phyloP scores from a whole-genome alignment of 2,113 vertebrate species.

The Pollachius pollachius region DNA sequence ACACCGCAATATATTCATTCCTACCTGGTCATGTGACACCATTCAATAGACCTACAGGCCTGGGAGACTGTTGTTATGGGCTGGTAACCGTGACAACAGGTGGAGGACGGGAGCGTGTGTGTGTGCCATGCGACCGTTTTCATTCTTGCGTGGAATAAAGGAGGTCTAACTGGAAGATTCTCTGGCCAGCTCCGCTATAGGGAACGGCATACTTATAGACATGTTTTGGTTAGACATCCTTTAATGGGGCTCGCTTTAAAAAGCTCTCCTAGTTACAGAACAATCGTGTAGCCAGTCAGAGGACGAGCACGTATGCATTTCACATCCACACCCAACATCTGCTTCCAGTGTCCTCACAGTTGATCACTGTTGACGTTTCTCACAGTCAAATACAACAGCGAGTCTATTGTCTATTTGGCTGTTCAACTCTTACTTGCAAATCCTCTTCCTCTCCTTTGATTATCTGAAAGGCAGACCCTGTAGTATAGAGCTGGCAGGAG shows the following conservation, averaged over 20 bases:
- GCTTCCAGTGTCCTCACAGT: too few species aligned
- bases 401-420: too few species aligned
- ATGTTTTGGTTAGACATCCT: neutral
- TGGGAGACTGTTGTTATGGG: conserved; percentile 57
- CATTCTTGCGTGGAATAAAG: conserved; percentile 15
- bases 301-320: too few species aligned
- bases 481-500: too few species aligned
- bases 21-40: conserved; percentile 35
- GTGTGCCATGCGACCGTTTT: conserved; percentile 16
- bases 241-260: neutral
- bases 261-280: neutral
- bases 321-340: too few species aligned
- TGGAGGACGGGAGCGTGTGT: conserved; percentile 23
- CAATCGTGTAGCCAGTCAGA: too few species aligned
- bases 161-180: conserved; percentile 24
- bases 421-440: too few species aligned
- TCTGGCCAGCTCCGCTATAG: neutral
- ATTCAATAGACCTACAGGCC: conserved; percentile 34
- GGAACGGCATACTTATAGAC: neutral
- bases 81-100: conserved; percentile 50
- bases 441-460: too few species aligned
- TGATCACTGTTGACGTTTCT: too few species aligned
- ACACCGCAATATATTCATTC: conserved; percentile 5
- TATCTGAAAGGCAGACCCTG: too few species aligned
- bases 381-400: too few species aligned